Base-by-base conservation (phyloP, 2,888 invertebrate species). In the Hirudinaria manillensis region DNA sequence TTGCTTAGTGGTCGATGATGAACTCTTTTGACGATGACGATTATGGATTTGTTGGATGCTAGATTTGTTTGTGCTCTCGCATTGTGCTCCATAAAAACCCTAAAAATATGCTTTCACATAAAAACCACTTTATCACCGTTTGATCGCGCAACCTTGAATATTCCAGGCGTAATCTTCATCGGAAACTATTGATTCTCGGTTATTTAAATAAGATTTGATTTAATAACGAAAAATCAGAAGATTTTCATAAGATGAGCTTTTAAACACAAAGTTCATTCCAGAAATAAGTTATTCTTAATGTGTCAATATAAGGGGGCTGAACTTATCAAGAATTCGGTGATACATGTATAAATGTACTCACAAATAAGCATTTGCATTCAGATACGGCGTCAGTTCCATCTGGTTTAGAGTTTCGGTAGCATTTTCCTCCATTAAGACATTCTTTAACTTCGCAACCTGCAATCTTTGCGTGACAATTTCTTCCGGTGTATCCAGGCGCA, bases 1-100 rank as follows among this genome's bases (percentile, higher is more conserved):
- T 38, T 45, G 34, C 85, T 85, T 77, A 81, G 78, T 78, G 24
- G 78, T 86, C 1, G 87, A 80, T 0, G 85, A 86, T 0, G 87
- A 86, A 32, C 29, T 10, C n/a, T 38, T 61, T 10, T 61, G 61
- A 16, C 10, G 61, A 61, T 61, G 24, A 45, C 45, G 45, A 45
- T 45, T 45, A 10, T 45, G 45, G 24, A 29, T 61, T n/a, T 61
- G 24, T 10, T 24, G 6, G 61, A 61, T n/a, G 19, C n/a, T 10
- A 29, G 24, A 29, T 27, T n/a, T 61, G 61, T 61, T 24, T 27
- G 61, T 61, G 7, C 86, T 1, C 87, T 73, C 73, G 34, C 73
- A 73, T n/a, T 73, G 73, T 21, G 55, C 36, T 55, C 73, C 73
- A 32, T 53, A 65, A 34, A 65, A 73, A 56, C 73, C 73, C 73